Evolutionary conservation across 2,113 vertebrate genomes (phyloP).

Genomic region (Nothobranchius furzeri): DNA sequence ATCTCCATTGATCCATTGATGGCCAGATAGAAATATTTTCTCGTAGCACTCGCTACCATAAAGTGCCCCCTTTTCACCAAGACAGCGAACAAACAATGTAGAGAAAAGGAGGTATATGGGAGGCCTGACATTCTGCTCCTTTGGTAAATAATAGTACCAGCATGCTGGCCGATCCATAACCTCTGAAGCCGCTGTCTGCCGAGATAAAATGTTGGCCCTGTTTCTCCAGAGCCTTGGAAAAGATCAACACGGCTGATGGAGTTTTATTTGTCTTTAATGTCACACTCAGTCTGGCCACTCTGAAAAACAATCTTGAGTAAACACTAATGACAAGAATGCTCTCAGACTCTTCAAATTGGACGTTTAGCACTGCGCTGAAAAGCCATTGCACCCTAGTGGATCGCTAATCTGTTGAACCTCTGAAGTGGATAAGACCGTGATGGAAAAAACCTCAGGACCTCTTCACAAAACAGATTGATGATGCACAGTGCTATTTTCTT

Average conservation of each 20-base stretch:
- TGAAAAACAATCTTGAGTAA: conserved; percentile 71
- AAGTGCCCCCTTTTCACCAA: conserved; percentile 86
- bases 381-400: conserved; percentile 63
- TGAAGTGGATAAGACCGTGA: conserved; percentile 72
- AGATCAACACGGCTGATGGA: conserved; percentile 82
- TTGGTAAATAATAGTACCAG: conserved; percentile 90
- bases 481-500: conserved; percentile 35
- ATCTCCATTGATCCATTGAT: conserved; percentile 93
- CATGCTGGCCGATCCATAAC: conserved; percentile 88
- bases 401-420: conserved; percentile 72
- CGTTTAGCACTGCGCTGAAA: conserved; percentile 62
- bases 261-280: conserved; percentile 79
- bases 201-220: conserved; percentile 87
- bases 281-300: conserved; percentile 76
- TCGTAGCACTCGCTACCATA: conserved; percentile 84
- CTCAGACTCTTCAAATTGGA: conserved; percentile 73
- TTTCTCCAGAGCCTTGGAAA: conserved; percentile 80
- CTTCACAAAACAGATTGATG: conserved; percentile 63
- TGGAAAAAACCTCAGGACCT: conserved; percentile 64
- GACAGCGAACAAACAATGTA: conserved; percentile 90
- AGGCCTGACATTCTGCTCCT: conserved; percentile 87
- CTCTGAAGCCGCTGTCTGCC: conserved; percentile 89
- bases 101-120: conserved; percentile 76
- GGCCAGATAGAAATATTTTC: conserved; percentile 92
- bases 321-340: conserved; percentile 76